These are phyloP conservation scores for Sympetrum striolatum DNA, from an alignment of 2,888 invertebrate species.

Conservation along the genomic window DNA sequence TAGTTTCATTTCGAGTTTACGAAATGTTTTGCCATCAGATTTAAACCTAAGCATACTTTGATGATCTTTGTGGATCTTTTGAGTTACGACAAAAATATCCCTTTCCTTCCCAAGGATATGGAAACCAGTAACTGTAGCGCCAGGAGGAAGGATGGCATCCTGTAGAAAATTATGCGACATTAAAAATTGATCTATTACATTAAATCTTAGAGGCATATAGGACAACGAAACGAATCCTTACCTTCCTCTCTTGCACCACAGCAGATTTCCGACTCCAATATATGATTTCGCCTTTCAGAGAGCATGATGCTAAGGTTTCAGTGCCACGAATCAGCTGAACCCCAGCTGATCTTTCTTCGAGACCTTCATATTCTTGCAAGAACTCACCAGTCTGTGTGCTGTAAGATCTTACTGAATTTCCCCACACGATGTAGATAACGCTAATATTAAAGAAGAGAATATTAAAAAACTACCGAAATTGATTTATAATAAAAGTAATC, in stretches of 20 bases:
- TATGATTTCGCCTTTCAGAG: slow-evolving; percentile 63
- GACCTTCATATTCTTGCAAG: slow-evolving; percentile 65
- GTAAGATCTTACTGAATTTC: slow-evolving; percentile 67
- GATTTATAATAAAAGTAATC: background rate
- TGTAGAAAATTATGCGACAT: background rate
- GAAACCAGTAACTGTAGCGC: slow-evolving; percentile 46
- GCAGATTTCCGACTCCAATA: slow-evolving; percentile 66
- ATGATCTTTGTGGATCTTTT: background rate
- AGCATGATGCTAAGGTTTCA: slow-evolving; percentile 64
- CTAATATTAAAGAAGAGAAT: slow-evolving; percentile 59
- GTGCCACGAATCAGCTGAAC: slow-evolving; percentile 60
- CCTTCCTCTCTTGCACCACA: slow-evolving; percentile 60
- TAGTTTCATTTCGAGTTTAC: background rate
- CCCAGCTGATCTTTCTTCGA: slow-evolving; percentile 62
- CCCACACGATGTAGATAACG: slow-evolving; percentile 67
- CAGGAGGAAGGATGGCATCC: background rate
- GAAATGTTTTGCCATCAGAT: background rate
- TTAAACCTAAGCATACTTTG: background rate
- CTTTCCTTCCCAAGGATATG: slow-evolving; percentile 31
- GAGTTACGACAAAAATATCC: slow-evolving; percentile 10
- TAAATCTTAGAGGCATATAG: background rate
- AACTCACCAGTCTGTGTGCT: slow-evolving; percentile 71
- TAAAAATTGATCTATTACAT: background rate
- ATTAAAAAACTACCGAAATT: background rate
- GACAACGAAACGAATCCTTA: slow-evolving; percentile 53